Evolutionary conservation across 2,113 vertebrate genomes (phyloP), one percentile per base, ranked within the genome.

Genomic region (Nothoprocta pentlandii): DNA sequence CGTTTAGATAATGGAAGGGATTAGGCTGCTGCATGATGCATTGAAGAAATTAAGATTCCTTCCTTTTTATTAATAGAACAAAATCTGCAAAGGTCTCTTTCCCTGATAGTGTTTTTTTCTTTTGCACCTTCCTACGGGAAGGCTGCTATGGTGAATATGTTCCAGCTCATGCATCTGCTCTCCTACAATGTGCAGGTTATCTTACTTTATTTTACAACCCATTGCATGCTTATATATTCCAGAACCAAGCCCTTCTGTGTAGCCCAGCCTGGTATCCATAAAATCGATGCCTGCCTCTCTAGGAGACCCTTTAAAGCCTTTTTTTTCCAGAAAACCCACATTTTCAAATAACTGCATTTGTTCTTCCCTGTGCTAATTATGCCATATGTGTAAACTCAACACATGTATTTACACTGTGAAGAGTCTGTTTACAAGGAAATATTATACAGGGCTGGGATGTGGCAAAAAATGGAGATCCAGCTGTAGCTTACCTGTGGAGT

Each of bases 121-220:
- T 96, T 96, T 85, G 70, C 85, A 92, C 83, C 86, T 94, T 96
- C 90, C 91, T 95, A 74, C 21, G 1, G 54, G 85, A 89, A 77
- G 83, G 80, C 89, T 96, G 80, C 80, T 89, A 73, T 82, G 56
- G 34, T 90, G 42, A 84, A 51, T 51, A 12, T 92, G 68, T 82
- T 93, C 80, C 89, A 93, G 76, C 66, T 93, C 41, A 23, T 77
- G 42, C 89, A 95, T 84, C 87, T 95, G 74, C 83, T 61, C 47
- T 47, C 25, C 71, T 73, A 80, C 26, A 74, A 39, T 70, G 21
- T 44, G 36, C 80, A 90, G 85, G n/a, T 80, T 80, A 11, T 82
- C 73, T 70, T 73, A 16, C 58, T 77, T 26, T 53, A 46, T 61
- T 74, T 92, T 87, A 49, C 46, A 88, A 66, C 25, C 4, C 16